A percentile compares a stretch with the other conserved stretches of the same genome.
Conservation (phyloP, 2,888 invertebrate genomes). For the Caenorhabditis sp. region DNA sequence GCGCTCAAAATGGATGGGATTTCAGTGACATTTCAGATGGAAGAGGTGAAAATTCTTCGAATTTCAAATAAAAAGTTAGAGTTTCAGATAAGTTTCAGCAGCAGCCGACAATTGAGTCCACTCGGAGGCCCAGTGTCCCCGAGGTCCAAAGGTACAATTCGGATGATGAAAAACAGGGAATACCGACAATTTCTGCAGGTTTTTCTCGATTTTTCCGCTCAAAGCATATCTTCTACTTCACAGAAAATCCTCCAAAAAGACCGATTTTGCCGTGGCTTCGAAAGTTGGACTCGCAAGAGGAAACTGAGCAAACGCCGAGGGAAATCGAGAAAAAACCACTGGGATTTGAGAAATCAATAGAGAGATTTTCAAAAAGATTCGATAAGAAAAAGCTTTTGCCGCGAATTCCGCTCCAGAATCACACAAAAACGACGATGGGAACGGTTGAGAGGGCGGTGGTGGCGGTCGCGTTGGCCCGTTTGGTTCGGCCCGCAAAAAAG, state of each 20-base stretch:
- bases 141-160: conserved; percentile 9
- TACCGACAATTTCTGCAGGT: neutral
- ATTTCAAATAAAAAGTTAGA: too few species aligned
- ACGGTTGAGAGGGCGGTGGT: conserved; percentile 22
- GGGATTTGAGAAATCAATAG: neutral
- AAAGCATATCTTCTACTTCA: too few species aligned
- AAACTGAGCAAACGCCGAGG: neutral
- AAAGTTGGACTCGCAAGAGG: conserved; percentile 1
- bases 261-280: conserved; percentile 20
- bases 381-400: neutral
- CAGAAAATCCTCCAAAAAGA: neutral
- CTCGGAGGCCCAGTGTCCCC: too few species aligned
- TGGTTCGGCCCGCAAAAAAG: conserved; percentile 11
- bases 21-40: conserved; percentile 32
- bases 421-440: conserved; percentile 25
- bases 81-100: neutral
- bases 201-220: too few species aligned
- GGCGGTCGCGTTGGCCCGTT: conserved; percentile 7
- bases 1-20: conserved; percentile 18
- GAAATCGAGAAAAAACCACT: neutral
- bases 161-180: conserved; percentile 17
- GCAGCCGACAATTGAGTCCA: too few species aligned
- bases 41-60: too few species aligned
- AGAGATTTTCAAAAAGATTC: conserved; percentile 14
- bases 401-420: conserved; percentile 11